Conservation (phyloP, 2,888 invertebrate genomes). For the Abscondita cerata region DNA sequence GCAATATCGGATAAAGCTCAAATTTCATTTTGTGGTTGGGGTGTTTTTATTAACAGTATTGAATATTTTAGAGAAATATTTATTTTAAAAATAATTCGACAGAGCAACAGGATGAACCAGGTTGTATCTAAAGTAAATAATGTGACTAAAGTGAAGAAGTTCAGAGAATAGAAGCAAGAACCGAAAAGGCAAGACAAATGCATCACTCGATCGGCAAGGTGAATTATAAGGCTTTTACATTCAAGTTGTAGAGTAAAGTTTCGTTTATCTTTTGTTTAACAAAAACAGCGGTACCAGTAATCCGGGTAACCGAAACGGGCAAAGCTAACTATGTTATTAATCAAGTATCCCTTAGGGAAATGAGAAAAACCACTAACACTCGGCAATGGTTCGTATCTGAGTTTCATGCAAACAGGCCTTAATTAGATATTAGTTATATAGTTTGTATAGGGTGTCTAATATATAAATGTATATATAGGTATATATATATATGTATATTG, state of each 20-base stretch:
- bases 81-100: too few relatives aligned
- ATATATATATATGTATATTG: too few relatives aligned
- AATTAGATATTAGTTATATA: slow-evolving; percentile 44
- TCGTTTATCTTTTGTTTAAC: slow-evolving; percentile 52
- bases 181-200: slow-evolving; percentile 1
- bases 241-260: slow-evolving; percentile 46
- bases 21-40: too few relatives aligned
- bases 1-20: too few relatives aligned
- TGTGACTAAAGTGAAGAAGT: too few relatives aligned
- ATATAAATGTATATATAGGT: too few relatives aligned
- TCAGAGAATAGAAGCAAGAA: too few relatives aligned
- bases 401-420: slow-evolving; percentile 41
- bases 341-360: slow-evolving; percentile 49
- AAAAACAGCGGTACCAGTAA: slow-evolving; percentile 50
- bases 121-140: too few relatives aligned
- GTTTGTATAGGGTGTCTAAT: slow-evolving; percentile 33
- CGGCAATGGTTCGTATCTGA: slow-evolving; percentile 37
- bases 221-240: slow-evolving; percentile 45
- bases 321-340: slow-evolving; percentile 50
- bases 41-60: too few relatives aligned
- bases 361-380: slow-evolving; percentile 40
- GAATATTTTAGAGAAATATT: too few relatives aligned
- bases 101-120: too few relatives aligned
- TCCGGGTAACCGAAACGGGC: slow-evolving; percentile 48
- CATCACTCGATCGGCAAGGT: slow-evolving; percentile 40